These are phyloP conservation scores for Orchesella cincta DNA, from an alignment of 1,140 invertebrate genomes.

Conservation along the genomic window DNA sequence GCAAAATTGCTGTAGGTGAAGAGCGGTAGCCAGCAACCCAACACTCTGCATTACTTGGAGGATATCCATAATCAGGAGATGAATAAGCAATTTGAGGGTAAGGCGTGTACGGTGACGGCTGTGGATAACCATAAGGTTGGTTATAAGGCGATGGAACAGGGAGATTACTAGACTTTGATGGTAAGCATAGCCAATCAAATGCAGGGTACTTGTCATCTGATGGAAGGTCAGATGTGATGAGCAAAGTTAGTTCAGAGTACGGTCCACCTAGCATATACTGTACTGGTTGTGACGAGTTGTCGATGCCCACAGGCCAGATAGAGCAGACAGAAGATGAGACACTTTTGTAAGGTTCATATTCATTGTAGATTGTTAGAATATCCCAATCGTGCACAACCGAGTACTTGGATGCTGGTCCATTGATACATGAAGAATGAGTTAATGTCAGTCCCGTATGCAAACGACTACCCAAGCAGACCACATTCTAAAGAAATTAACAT, in stretches of 20 bases:
- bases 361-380: conserved; percentile 40
- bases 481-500: conserved; percentile 30
- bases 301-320: background rate
- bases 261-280: background rate
- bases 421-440: conserved; percentile 38
- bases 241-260: background rate
- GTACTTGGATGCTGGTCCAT: conserved; percentile 24
- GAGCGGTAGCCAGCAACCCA: conserved; percentile 45
- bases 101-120: background rate
- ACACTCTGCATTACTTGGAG: conserved; percentile 34
- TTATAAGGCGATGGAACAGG: background rate
- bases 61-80: background rate
- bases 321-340: conserved; percentile 17
- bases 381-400: conserved; percentile 44
- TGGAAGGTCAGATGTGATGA: background rate
- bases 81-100: background rate
- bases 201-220: background rate
- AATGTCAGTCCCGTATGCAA: conserved; percentile 35
- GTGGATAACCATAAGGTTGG: background rate
- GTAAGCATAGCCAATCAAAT: background rate
- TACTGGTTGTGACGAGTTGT: background rate
- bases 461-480: conserved; percentile 38
- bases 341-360: conserved; percentile 47
- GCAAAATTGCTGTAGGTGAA: conserved; percentile 35
- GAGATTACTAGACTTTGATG: background rate